Evolutionary conservation across 1,140 invertebrate genomes (phyloP), one percentile per base, ranked within the genome.

Genomic region (Polypedilum vanderplanki): DNA sequence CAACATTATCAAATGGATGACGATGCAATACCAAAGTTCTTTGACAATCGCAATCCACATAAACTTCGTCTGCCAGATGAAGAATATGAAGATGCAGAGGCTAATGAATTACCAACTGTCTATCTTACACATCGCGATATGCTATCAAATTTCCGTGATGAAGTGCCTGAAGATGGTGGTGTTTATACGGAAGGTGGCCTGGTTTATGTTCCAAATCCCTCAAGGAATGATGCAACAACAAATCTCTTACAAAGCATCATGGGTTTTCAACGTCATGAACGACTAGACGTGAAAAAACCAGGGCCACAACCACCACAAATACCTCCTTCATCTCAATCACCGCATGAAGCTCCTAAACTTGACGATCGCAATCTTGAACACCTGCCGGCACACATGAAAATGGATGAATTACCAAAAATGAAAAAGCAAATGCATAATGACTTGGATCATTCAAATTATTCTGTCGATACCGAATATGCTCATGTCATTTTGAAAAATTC

Each of bases 231-330:
- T 17, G 76, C 76, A 57, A 75, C 76, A 8, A 41, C 76, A 20
- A 76, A 76, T 18, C 76, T 83, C 0, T 64, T 82, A 64, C 80
- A 79, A 64, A 81, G 80, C 33, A 82, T 83, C 79, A 83, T 87
- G 85, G 90, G 91, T 40, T 96, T 96, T 83, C 90, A 92, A 77
- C 87, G 94, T 78, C 88, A 89, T 76, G 94, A 96, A 85, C 87
- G 94, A 78, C 86, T 96, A 57, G 94, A 96, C 84, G 94, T 96
- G n/a, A 97, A 97, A 84, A 97, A 97, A 85, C 94, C 95, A 2
- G 94, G 95, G 41, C 94, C 95, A 22, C 17, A 20, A 20, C 88
- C 86, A 70, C 89, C 91, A 82, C 87, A 86, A 74, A 86, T 86
- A 1, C 81, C 80, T 9, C 74, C 88, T 86, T 80, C 87, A 88